Percentiles rank a stretch among this genome's conserved stretches.
These are phyloP conservation scores for Meteorus colon DNA, from an alignment of 2,888 invertebrate species.

Conservation along the genomic window DNA sequence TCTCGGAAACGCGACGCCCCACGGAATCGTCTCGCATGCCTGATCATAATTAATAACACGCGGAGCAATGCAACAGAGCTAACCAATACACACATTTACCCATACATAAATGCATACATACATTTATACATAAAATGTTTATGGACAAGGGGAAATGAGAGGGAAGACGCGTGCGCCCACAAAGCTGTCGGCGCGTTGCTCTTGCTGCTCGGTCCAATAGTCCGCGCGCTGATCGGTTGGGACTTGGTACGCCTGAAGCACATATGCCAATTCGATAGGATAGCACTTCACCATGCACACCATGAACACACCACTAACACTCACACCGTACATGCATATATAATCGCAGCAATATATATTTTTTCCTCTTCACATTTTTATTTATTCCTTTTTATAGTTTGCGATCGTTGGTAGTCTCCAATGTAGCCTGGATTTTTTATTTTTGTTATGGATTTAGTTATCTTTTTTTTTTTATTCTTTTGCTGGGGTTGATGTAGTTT, in stretches of 20 bases:
- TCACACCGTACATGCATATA: neutral
- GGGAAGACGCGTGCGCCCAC: conserved; percentile 59
- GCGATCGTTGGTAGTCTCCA: too few species aligned
- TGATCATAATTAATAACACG: conserved; percentile 71
- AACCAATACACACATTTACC: neutral
- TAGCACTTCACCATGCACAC: neutral
- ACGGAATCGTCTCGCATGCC: conserved; percentile 70
- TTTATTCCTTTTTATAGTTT: conserved; percentile 6
- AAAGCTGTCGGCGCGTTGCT: conserved; percentile 62
- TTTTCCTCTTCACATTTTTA: neutral
- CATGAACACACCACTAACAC: neutral
- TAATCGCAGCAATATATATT: neutral
- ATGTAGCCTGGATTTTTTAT: neutral
- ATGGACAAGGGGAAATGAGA: conserved; percentile 3
- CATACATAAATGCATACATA: conserved; percentile 17
- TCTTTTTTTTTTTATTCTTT: too few species aligned
- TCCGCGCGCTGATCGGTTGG: conserved; percentile 13
- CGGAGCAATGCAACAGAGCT: conserved; percentile 25
- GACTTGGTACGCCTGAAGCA: conserved; percentile 5
- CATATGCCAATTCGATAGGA: conserved; percentile 24
- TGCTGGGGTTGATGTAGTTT: neutral
- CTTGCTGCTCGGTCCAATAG: conserved; percentile 12
- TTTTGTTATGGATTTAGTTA: neutral
- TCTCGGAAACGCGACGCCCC: conserved; percentile 52
- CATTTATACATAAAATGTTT: conserved; percentile 15